Conservation (phyloP, 2,797 vertebrate species). For the Monodelphis domestica region DNA sequence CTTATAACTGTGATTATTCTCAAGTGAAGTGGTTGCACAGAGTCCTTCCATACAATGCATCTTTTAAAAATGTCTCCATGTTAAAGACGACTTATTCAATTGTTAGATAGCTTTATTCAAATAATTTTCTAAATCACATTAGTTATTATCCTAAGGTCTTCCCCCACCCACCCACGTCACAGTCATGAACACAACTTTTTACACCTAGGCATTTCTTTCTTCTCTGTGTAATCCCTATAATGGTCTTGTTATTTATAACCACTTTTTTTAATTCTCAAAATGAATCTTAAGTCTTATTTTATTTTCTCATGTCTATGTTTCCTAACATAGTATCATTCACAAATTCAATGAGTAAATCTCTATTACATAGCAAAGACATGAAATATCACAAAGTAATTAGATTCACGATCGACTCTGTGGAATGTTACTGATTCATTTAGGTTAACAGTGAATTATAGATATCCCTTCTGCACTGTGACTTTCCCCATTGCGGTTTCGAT, state of each 20-base stretch:
- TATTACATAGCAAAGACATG: slow-evolving; percentile 20
- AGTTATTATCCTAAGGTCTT: background rate
- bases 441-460: background rate
- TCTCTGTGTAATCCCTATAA: background rate
- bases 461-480: too few species aligned
- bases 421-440: background rate
- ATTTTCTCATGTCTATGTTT: background rate
- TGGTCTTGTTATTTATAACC: background rate
- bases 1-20: background rate
- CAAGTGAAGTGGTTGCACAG: background rate
- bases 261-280: slow-evolving; percentile 17
- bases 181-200: background rate
- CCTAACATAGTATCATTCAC: slow-evolving; percentile 20
- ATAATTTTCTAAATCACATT: background rate
- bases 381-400: slow-evolving; percentile 11
- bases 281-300: background rate
- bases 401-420: background rate
- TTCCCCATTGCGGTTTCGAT: too few species aligned
- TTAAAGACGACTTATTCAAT: background rate
- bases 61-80: background rate
- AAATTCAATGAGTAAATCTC: slow-evolving; percentile 2
- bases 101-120: background rate
- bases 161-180: background rate
- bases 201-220: background rate
- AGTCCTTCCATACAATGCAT: background rate